Base-by-base conservation (phyloP, 2,797 vertebrate genomes). In the Molossus molossus region DNA sequence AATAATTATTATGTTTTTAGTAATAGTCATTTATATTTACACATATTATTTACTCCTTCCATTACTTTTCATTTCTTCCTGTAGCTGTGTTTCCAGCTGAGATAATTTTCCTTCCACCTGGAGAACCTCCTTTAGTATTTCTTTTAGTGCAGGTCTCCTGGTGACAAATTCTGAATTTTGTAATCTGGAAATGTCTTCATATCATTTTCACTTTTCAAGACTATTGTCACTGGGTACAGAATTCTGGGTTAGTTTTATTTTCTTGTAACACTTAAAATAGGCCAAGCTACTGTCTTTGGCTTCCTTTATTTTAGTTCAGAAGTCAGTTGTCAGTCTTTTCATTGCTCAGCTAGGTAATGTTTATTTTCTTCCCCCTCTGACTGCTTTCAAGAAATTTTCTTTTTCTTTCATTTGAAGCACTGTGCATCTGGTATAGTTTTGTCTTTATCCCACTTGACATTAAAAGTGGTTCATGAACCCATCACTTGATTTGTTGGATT, bases 141-240 rank as follows among this genome's bases (percentile, higher is more conserved):
- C 82, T 75, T 48, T 82, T 82, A 69, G 6, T 72, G 40, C 9
- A 79, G 18, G 5, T 48, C 72, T 79, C 2, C 55, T 64, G 72
- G 37, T 79, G 67, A 57, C 45, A 37, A 62, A 86, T 65, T 91
- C 25, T 87, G 25, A 82, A 20, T 45, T 82, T 83, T 53, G 55
- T 73, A 15, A 20, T 92, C 10, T 95, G 25, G 87, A 80, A 87
- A 88, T 58, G 20, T 57, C 40, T 85, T 90, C 65, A 57, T 0
- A 62, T 57, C 72, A 92, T 33, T 58, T 85, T 93, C 33, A 95
- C 37, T 79, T 75, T 62, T 79, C 77, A 89, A 79, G 64, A 53
- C 18, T 69, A 40, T 2, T 86, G 69, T 79, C 53, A 77, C 9
- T 69, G 21, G 4, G 25, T n/a, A 72, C 20, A 37, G 9, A 95